Percentiles rank a stretch among this genome's conserved stretches.
Conservation (phyloP, 2,888 invertebrate genomes). For the Eumacrocentrus americanus region DNA sequence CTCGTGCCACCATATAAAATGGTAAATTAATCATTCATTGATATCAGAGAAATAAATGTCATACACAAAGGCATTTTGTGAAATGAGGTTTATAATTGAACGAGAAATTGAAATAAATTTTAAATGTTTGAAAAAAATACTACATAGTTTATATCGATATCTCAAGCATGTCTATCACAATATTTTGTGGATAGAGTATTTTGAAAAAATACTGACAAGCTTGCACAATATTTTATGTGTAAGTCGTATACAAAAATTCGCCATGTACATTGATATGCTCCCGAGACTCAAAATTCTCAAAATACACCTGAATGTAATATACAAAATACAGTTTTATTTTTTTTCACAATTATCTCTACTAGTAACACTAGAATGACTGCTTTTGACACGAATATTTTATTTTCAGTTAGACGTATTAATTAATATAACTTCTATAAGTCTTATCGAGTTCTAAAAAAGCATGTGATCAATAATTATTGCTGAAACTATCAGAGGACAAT, state of each 20-base stretch:
- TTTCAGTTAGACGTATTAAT: neutral
- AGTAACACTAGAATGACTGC: neutral
- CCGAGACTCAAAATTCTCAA: conserved; percentile 21
- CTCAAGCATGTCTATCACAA: neutral
- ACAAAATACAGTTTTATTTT: neutral
- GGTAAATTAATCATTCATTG: too few relatives aligned
- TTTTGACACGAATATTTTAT: conserved; percentile 5
- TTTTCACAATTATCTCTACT: neutral
- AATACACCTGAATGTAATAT: conserved; percentile 4
- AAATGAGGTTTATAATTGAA: too few relatives aligned
- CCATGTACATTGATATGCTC: conserved; percentile 40
- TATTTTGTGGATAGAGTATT: neutral
- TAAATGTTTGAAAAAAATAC: neutral
- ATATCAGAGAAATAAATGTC: neutral
- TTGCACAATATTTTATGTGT: neutral
- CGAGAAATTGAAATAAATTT: too few relatives aligned
- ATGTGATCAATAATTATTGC: conserved; percentile 1
- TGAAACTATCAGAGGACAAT: neutral
- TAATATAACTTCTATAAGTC: neutral
- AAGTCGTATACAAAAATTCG: conserved; percentile 13
- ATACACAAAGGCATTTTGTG: too few relatives aligned
- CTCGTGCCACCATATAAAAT: too few relatives aligned
- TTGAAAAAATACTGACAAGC: neutral
- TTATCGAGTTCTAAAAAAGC: neutral
- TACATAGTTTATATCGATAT: conserved; percentile 19